A percentile compares a stretch with the other conserved stretches of the same genome.
Evolutionary conservation across 30 jellyfish, hydroid and myxozoan species (phyloP).

Genomic region (Turritopsis dohrnii): DNA sequence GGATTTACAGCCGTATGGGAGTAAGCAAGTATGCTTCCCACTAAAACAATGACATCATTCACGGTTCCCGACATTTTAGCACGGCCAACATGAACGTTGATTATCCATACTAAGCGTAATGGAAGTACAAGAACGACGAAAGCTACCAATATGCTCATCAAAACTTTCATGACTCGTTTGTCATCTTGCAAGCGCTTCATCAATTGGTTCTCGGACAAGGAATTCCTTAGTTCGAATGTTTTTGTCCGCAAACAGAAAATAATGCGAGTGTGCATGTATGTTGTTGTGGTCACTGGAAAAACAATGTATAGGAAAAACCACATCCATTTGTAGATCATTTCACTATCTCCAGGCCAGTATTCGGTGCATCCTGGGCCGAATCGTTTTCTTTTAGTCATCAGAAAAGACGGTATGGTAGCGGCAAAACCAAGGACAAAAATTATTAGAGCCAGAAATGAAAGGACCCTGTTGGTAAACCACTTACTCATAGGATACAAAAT

Average conservation of each 20-base stretch:
- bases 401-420: neutral
- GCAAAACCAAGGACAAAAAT: neutral
- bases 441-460: neutral
- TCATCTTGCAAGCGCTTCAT: neutral
- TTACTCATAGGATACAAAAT: neutral
- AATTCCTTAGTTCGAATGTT: neutral
- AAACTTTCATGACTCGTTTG: neutral
- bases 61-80: neutral
- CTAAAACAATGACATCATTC: neutral
- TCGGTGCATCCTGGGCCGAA: neutral
- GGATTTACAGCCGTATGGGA: neutral
- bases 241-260: neutral
- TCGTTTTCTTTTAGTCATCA: neutral
- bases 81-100: neutral
- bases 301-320: neutral
- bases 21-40: neutral
- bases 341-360: neutral
- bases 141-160: neutral
- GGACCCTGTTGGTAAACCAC: neutral
- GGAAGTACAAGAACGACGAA: neutral
- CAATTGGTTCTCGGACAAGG: neutral
- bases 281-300: neutral
- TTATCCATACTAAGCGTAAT: constrained; percentile 1
- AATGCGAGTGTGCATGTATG: neutral
- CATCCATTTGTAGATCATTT: neutral